Evolutionary conservation across 2,888 invertebrate species (phyloP).

Genomic region (Lithophane socia): DNA sequence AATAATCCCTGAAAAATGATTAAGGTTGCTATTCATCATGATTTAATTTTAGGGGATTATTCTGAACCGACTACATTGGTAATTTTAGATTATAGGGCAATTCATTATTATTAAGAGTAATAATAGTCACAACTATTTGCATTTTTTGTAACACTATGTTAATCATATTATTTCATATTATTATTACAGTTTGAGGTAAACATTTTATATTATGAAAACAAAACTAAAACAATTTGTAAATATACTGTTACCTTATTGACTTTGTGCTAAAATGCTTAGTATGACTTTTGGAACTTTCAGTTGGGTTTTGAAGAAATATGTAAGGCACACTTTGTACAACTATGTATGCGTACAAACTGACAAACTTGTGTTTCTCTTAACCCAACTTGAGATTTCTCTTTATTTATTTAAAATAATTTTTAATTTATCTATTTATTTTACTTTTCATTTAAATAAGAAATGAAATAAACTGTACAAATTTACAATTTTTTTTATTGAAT

Average conservation of each 20-base stretch:
- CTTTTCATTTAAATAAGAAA: conserved; percentile 83
- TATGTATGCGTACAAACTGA: conserved; percentile 51
- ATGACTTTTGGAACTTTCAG: conserved; percentile 88
- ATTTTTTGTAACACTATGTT: conserved; percentile 62
- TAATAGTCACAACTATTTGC: conserved; percentile 61
- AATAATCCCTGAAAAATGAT: conserved; percentile 84
- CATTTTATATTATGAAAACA: conserved; percentile 44
- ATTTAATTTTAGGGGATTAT: conserved; percentile 83
- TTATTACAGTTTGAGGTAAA: conserved; percentile 53
- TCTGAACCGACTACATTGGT: conserved; percentile 78
- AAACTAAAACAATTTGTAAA: conserved; percentile 78
- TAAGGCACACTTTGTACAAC: conserved; percentile 50
- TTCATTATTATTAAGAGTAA: conserved; percentile 58
- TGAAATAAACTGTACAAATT: conserved; percentile 89
- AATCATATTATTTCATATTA: conserved; percentile 56
- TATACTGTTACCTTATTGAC: conserved; percentile 76
- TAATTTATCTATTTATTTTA: conserved; percentile 87
- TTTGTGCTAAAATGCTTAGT: conserved; percentile 76
- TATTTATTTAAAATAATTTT: conserved; percentile 86
- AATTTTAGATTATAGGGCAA: conserved; percentile 59
- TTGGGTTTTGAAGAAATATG: conserved; percentile 88
- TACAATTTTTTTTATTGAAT: conserved; percentile 76
- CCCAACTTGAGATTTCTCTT: conserved; percentile 90
- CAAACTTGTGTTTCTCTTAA: conserved; percentile 82
- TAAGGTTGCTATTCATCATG: conserved; percentile 44